Evolutionary conservation across 2,888 invertebrate genomes (phyloP).

Genomic region (Latheticus oryzae): DNA sequence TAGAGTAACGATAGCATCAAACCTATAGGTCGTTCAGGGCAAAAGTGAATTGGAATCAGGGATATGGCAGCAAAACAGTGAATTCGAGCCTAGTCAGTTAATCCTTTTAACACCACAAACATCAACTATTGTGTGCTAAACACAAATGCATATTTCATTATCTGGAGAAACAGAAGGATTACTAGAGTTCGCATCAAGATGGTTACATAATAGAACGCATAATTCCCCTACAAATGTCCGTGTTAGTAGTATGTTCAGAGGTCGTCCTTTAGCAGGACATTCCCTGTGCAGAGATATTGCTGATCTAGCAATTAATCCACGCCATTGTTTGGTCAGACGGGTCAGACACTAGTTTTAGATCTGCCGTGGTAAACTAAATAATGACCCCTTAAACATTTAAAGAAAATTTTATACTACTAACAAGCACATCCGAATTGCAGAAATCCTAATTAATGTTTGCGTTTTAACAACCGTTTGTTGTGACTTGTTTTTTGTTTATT

Average conservation of each 20-base stretch:
- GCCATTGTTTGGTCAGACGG: constrained; percentile 45
- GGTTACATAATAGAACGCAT: constrained; percentile 56
- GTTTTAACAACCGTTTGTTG: not conserved
- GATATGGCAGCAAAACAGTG: constrained; percentile 42
- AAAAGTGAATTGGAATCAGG: constrained; percentile 54
- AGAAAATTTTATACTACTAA: constrained; percentile 32
- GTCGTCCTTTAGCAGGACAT: constrained; percentile 43
- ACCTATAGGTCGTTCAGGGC: constrained; percentile 48
- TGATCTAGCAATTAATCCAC: constrained; percentile 48
- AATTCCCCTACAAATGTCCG: constrained; percentile 59
- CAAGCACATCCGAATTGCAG: constrained; percentile 27
- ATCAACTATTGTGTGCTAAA: constrained; percentile 56
- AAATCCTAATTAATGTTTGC: constrained; percentile 30
- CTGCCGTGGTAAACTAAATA: constrained; percentile 39
- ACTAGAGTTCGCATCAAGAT: constrained; percentile 53
- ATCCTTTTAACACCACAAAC: constrained; percentile 42
- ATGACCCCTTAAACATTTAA: constrained; percentile 37
- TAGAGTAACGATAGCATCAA: constrained; percentile 54
- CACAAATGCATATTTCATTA: constrained; percentile 61
- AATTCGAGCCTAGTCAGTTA: constrained; percentile 33
- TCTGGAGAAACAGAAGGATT: constrained; percentile 59
- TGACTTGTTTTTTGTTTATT: not conserved
- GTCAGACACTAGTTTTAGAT: constrained; percentile 40
- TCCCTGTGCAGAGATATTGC: constrained; percentile 40
- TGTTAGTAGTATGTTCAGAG: constrained; percentile 49